phyloP scores from a whole-genome alignment of 1,140 invertebrate species.

The Drosophila repletoides region DNA sequence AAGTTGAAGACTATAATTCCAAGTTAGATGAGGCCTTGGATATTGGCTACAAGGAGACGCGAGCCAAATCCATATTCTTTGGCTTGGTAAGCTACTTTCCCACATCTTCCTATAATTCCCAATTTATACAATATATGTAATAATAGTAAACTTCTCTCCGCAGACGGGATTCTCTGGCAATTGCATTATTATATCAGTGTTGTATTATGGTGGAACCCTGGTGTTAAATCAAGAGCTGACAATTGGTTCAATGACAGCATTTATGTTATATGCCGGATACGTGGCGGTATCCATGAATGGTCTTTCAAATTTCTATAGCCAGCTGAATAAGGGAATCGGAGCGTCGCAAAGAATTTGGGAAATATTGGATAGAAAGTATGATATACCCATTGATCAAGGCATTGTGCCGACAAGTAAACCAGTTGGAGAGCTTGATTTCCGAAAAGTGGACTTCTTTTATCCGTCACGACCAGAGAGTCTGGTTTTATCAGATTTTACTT shows the following conservation, averaged over 20 bases:
- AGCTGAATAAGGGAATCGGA: slow-evolving; percentile 96
- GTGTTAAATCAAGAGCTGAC: slow-evolving; percentile 91
- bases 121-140: slow-evolving; percentile 29
- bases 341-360: slow-evolving; percentile 95
- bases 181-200: slow-evolving; percentile 93
- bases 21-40: slow-evolving; percentile 90
- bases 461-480: slow-evolving; percentile 86
- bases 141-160: no score
- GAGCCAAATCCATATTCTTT: slow-evolving; percentile 94
- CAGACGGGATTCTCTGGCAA: slow-evolving; percentile 97
- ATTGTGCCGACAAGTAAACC: slow-evolving; percentile 73
- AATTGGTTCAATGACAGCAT: slow-evolving; percentile 95
- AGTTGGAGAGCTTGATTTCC: slow-evolving; percentile 85
- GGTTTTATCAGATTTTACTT: slow-evolving; percentile 87
- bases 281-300: slow-evolving; percentile 94
- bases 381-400: slow-evolving; percentile 87
- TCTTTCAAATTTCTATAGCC: slow-evolving; percentile 94
- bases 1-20: slow-evolving; percentile 87
- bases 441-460: slow-evolving; percentile 89
- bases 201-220: slow-evolving; percentile 96
- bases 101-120: neutral
- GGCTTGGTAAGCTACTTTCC: slow-evolving; percentile 86
- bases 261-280: slow-evolving; percentile 96
- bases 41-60: slow-evolving; percentile 93
- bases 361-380: slow-evolving; percentile 91